These are phyloP conservation scores for Neostethus bicornis DNA, from an alignment of 2,797 vertebrate genomes.

Conservation along the genomic window DNA sequence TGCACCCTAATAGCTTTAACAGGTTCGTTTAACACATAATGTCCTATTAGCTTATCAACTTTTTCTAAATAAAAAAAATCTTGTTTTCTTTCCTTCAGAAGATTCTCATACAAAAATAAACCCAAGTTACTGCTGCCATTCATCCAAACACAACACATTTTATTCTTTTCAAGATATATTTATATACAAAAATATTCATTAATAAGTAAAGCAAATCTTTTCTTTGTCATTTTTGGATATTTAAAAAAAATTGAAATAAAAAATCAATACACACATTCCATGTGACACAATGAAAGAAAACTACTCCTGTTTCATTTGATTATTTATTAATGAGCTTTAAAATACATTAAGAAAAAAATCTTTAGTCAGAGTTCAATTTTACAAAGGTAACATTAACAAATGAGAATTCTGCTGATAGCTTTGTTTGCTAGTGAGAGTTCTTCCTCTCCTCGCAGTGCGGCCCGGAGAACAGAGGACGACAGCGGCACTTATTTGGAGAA, in stretches of 20 bases:
- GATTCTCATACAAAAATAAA: not conserved
- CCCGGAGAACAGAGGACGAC: constrained; percentile 79
- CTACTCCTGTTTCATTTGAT: not conserved
- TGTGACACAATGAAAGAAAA: constrained; percentile 42
- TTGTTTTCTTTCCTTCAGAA: not conserved
- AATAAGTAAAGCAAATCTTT: not conserved
- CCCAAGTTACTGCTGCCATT: constrained; percentile 3
- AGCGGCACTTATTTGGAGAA: constrained; percentile 84
- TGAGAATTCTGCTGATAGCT: constrained; percentile 2
- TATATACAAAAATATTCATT: no score
- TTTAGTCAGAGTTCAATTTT: constrained; percentile 9
- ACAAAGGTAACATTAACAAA: constrained; percentile 17
- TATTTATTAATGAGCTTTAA: constrained; percentile 11
- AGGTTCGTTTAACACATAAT: not conserved
- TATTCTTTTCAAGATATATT: constrained; percentile 37
- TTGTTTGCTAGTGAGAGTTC: constrained; percentile 53
- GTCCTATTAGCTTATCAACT: not conserved
- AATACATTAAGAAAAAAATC: constrained; percentile 1
- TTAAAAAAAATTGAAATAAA: not conserved
- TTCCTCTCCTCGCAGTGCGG: constrained; percentile 82
- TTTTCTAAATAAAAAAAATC: not conserved
- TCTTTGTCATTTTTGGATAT: not conserved
- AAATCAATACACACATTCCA: not conserved
- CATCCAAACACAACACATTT: not conserved
- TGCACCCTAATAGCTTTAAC: not conserved